A percentile compares a stretch with the other conserved stretches of the same genome.
phyloP scores from a whole-genome alignment of 2,888 invertebrate species.

The Dromius quadrimaculatus region DNA sequence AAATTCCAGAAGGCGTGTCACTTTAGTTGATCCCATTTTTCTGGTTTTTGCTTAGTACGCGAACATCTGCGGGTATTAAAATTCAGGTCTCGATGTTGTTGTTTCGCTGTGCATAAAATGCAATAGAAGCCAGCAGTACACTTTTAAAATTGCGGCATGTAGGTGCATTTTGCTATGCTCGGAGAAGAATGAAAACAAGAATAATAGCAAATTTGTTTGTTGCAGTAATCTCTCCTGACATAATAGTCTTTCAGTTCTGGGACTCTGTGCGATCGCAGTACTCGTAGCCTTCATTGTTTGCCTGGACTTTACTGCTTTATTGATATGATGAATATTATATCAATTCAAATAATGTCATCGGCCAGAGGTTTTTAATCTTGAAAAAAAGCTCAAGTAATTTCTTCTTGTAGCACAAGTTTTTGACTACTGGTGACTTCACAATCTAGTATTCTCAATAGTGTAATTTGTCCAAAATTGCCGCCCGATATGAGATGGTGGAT shows the following conservation, averaged over 20 bases:
- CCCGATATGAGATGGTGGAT: no score
- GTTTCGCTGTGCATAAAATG: constrained; percentile 47
- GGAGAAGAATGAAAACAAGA: constrained; percentile 1
- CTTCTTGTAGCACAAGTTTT: no score
- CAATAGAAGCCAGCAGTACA: constrained; percentile 41
- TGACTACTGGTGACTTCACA: no score
- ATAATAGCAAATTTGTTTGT: constrained; percentile 51
- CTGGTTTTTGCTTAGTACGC: constrained; percentile 47
- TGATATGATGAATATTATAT: constrained; percentile 62
- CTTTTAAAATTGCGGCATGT: constrained; percentile 28
- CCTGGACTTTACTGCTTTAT: constrained; percentile 80
- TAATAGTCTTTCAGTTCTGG: constrained; percentile 80
- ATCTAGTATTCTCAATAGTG: no score
- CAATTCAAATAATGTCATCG: neutral
- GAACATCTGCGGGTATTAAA: constrained; percentile 47
- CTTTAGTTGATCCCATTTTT: constrained; percentile 46
- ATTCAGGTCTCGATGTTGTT: constrained; percentile 46
- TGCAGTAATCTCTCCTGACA: constrained; percentile 73
- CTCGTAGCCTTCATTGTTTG: constrained; percentile 82
- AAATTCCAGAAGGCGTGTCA: constrained; percentile 54
- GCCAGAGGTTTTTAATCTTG: no score
- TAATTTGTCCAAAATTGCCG: no score
- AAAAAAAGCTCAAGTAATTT: no score
- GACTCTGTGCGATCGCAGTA: constrained; percentile 82
- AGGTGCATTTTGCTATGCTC: neutral